phyloP scores from a whole-genome alignment of 2,113 vertebrate species.

The Tupaia chinensis region DNA sequence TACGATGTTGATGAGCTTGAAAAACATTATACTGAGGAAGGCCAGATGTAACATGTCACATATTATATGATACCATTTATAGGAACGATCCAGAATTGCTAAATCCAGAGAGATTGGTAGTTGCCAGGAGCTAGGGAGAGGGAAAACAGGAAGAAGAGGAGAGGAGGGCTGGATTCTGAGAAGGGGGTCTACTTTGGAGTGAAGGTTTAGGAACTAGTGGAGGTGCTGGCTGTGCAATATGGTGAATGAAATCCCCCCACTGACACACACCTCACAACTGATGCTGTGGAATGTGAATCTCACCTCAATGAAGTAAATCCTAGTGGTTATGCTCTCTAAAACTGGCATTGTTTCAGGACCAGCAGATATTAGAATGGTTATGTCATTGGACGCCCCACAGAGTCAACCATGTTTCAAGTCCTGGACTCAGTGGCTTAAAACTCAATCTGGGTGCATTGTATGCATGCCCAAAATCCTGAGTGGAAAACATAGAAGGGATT shows the following conservation, averaged over 20 bases:
- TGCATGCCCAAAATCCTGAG: too few species aligned
- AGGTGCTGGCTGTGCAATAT: neutral
- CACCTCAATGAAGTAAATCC: neutral
- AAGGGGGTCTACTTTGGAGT: neutral
- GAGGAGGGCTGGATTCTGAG: neutral
- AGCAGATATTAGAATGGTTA: too few species aligned
- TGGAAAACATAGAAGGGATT: too few species aligned
- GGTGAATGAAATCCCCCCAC: neutral
- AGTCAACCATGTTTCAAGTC: too few species aligned
- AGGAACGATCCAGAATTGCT: neutral
- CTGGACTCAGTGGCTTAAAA: too few species aligned
- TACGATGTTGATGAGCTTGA: neutral
- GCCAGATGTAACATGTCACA: neutral
- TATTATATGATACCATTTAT: neutral
- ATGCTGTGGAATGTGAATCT: conserved; percentile 13
- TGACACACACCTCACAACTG: neutral
- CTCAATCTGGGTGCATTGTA: too few species aligned
- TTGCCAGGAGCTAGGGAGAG: neutral
- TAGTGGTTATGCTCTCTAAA: neutral
- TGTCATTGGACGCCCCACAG: too few species aligned
- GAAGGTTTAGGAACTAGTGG: neutral
- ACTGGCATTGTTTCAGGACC: too few species aligned
- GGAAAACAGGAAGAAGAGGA: too few species aligned
- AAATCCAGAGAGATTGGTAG: neutral
- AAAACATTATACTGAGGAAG: neutral